Percentiles rank a stretch among this genome's conserved stretches.
phyloP scores from a whole-genome alignment of 2,113 vertebrate genomes.

The Tretioscincus oriximinensis region DNA sequence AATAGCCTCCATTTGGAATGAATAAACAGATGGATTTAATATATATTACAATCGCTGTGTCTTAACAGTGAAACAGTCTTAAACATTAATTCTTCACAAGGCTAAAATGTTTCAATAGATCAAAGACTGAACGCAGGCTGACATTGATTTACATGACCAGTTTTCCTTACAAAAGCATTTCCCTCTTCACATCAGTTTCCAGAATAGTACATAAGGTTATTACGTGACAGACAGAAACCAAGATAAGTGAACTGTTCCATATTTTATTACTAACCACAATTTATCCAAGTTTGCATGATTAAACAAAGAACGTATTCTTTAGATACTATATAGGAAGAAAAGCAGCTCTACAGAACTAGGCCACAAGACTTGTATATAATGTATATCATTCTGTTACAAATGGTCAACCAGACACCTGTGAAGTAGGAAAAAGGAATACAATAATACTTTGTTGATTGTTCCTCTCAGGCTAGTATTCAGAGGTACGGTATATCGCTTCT shows the following conservation, averaged over 20 bases:
- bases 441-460: not conserved
- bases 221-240: constrained; percentile 36
- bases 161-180: not conserved
- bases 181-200: constrained; percentile 8
- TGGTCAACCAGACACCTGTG: not conserved
- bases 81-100: not conserved
- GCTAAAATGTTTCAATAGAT: not conserved
- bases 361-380: not conserved
- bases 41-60: not conserved
- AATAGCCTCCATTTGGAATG: not conserved
- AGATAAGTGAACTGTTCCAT: constrained; percentile 16
- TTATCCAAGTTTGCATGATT: not conserved
- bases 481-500: not conserved
- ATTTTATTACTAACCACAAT: not conserved
- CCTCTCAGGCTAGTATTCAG: not conserved
- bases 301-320: not conserved
- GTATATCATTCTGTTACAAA: not conserved
- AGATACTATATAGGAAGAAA: not conserved
- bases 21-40: not conserved
- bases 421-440: not conserved
- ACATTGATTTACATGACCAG: not conserved
- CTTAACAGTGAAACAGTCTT: not conserved
- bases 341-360: not conserved
- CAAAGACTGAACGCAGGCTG: not conserved
- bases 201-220: constrained; percentile 9